These are phyloP conservation scores for Amiota mariae DNA, from an alignment of 2,888 invertebrate species.

Conservation along the genomic window DNA sequence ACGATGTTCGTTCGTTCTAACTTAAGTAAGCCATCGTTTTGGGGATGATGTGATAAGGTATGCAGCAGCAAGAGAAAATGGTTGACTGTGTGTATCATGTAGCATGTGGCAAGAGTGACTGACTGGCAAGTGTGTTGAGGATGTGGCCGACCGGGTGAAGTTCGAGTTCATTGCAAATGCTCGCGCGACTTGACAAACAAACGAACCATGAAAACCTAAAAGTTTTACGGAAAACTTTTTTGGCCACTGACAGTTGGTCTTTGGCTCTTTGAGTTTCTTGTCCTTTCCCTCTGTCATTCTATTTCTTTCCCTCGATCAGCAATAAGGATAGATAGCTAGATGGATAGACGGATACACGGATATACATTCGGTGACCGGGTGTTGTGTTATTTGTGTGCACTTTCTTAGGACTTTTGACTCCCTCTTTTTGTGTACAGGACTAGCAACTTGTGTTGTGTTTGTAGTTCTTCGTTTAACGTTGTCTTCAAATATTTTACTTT, in stretches of 20 bases:
- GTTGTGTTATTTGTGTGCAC: not conserved
- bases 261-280: not conserved
- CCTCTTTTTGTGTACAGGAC: constrained; percentile 4
- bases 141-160: constrained; percentile 20
- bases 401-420: constrained; percentile 22
- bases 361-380: too few species aligned
- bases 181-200: constrained; percentile 46
- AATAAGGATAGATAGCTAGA: too few species aligned
- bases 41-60: not conserved
- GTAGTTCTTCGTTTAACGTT: constrained; percentile 16
- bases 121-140: constrained; percentile 39
- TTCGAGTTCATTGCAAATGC: constrained; percentile 9
- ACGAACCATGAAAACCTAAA: constrained; percentile 57
- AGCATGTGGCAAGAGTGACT: not conserved
- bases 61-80: not conserved
- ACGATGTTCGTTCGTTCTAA: too few species aligned
- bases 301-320: too few species aligned
- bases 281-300: not conserved
- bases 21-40: not conserved
- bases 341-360: too few species aligned
- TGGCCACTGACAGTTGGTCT: constrained; percentile 6
- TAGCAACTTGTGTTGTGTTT: constrained; percentile 44
- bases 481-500: too few species aligned
- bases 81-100: not conserved
- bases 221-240: constrained; percentile 39